Evolutionary conservation across 2,797 vertebrate genomes (phyloP).

Genomic region (Dromococcyx pavoninus): DNA sequence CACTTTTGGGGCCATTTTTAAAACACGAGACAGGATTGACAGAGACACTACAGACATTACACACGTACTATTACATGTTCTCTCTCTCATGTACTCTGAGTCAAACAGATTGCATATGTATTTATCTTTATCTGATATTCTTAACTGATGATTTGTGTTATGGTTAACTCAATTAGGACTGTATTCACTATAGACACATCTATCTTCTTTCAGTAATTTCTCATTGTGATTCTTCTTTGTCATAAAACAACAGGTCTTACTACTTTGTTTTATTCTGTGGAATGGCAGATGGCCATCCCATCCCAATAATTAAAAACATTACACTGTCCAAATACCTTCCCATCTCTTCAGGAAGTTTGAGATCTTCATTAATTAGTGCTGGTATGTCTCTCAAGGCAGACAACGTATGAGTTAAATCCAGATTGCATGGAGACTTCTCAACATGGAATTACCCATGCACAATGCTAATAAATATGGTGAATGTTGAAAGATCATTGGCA

Average conservation of each 20-base stretch:
- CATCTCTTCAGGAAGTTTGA: not conserved
- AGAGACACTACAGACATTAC: not conserved
- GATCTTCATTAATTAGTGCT: not conserved
- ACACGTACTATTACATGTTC: not conserved
- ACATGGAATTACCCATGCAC: not conserved
- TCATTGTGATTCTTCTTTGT: not conserved
- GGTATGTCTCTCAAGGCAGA: not conserved
- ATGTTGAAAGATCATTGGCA: not conserved
- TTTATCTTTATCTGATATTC: not conserved
- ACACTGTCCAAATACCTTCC: not conserved
- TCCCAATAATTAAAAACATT: not conserved
- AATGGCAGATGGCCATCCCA: not conserved
- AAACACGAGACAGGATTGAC: not conserved
- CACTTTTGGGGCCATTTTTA: not conserved
- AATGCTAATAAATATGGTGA: not conserved
- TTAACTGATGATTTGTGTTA: not conserved
- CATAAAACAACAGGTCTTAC: rapidly evolving
- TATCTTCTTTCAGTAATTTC: not conserved
- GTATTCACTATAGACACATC: not conserved
- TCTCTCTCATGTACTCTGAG: rapidly evolving
- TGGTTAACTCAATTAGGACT: not conserved
- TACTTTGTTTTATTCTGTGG: not conserved
- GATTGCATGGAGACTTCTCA: not conserved
- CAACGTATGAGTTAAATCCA: not conserved
- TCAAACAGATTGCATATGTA: not conserved